Evolutionary conservation across 2,797 vertebrate genomes (phyloP), one percentile per base, ranked within the genome.

Genomic region (Xenops minutus): DNA sequence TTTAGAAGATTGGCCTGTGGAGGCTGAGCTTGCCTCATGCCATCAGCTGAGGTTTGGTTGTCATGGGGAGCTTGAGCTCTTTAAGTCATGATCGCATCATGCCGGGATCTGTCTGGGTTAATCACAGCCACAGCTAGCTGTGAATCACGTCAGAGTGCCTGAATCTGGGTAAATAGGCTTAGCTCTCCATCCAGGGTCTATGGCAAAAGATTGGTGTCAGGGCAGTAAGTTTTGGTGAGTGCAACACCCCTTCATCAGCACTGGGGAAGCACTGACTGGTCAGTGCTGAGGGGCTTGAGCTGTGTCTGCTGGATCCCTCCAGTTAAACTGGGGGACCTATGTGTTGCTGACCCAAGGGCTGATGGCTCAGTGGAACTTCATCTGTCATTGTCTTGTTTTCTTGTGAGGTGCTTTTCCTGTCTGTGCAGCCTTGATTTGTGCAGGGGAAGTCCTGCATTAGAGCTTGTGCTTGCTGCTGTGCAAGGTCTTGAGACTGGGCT

Each of bases 101-200:
- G 52, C 83, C 43, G 63, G 77, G 91, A 88, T 96, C 83, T 87
- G 90, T 76, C 59, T 87, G 8, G 92, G 96, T 96, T 93, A 97
- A 95, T 98, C 87, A 54, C 63, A 94, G 87, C 49, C 34, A 55
- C 49, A 15, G 93, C 76, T 88, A 26, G 7, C 80, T 94, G 75
- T 62, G 63, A 92, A 82, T 91, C 52, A 9, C 4, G 86, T 94
- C 94, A 95, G 73, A 69, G 81, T 27, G 74, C 13, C 87, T 43
- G 80, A 88, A 76, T 88, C 80, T 89, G 58, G 92, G 93, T 93
- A 86, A 96, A 93, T 87, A 93, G 85, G 92, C 88, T 95, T 95
- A 95, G 51, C 1, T 15, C 21, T 84, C 24, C 29, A 7, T n/a
- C 55, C 48, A 15, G 37, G 6, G 43, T 52, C 69, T 61, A 2